phyloP scores from a whole-genome alignment of 2,888 invertebrate species.

The Tetanocera ferruginea region DNA sequence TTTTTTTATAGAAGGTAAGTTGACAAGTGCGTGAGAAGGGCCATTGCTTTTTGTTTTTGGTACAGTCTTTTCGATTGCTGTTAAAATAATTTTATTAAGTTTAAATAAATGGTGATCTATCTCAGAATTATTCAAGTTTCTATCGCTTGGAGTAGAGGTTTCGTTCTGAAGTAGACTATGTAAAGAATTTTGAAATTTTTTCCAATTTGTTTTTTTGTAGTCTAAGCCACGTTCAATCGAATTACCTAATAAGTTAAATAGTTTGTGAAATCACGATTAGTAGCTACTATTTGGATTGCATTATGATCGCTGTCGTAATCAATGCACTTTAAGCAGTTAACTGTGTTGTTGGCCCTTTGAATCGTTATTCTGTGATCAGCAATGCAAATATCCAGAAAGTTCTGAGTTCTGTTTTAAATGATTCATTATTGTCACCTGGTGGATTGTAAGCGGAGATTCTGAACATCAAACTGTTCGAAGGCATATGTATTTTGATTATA shows the following conservation, averaged over 20 bases:
- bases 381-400: background rate
- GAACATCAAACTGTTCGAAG: too few relatives aligned
- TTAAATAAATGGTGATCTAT: background rate
- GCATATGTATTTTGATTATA: too few relatives aligned
- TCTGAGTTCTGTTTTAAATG: background rate
- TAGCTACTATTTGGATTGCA: background rate
- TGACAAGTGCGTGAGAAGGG: background rate
- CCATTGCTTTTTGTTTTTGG: background rate
- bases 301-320: background rate
- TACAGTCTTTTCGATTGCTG: background rate
- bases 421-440: constrained; percentile 10
- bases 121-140: background rate
- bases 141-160: background rate
- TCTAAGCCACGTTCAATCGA: background rate
- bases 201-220: background rate
- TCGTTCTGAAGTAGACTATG: background rate
- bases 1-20: background rate
- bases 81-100: background rate
- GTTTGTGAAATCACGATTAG: background rate
- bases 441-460: too few relatives aligned
- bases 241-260: background rate
- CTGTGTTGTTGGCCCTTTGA: background rate
- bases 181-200: background rate
- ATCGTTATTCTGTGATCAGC: background rate
- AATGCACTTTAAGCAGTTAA: background rate